Base-by-base conservation (phyloP, 1,140 invertebrate species). In the Brachionus angularis region DNA sequence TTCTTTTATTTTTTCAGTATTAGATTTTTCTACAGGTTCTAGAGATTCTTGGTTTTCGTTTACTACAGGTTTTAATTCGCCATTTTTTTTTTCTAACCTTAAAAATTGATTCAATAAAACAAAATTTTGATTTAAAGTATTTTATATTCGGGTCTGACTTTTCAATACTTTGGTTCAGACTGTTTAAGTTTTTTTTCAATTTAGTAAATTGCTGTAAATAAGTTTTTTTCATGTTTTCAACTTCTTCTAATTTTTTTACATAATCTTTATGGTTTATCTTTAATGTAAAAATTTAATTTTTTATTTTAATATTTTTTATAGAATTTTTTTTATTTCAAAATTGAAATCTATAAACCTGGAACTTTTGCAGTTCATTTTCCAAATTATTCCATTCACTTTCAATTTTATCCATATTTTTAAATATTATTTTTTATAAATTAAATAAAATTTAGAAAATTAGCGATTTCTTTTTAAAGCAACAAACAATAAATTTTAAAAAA, bases 161-260 rank as follows among this genome's bases (percentile, higher is more conserved):
- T 46, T 46, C 42, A 4, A 46, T 21, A 2, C 5, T 29, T 34
- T 46, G 87, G 85, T 89, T 88, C 23, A 95, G 76, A 23, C 87
- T 86, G 77, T 87, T 86, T 42, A 83, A 84, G 75, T 96, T 91
- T 76, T 90, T 84, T 73, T 86, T 86, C 81, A 95, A 87, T 50
- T 91, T 85, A 83, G 95, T 95, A 72, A 87, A 86, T 79, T 95
- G 92, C 83, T 96, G 92, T 47, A 90, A 82, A 83, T 91, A 94
- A 87, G 91, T 89, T 78, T 88, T 86, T 81, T 96, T 92, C 14
- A 90, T 81, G 74, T 87, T 86, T 34, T 87, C 84, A 39, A 95
- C 83, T 82, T 91, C 87, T 76, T 91, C 89, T 72, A 95, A 83
- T 81, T 91, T 89, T 55, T 87, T 84, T 39, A 88, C 81, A 84